Conservation (phyloP, 2,113 vertebrate species). For the Deroptyus accipitrinus region DNA sequence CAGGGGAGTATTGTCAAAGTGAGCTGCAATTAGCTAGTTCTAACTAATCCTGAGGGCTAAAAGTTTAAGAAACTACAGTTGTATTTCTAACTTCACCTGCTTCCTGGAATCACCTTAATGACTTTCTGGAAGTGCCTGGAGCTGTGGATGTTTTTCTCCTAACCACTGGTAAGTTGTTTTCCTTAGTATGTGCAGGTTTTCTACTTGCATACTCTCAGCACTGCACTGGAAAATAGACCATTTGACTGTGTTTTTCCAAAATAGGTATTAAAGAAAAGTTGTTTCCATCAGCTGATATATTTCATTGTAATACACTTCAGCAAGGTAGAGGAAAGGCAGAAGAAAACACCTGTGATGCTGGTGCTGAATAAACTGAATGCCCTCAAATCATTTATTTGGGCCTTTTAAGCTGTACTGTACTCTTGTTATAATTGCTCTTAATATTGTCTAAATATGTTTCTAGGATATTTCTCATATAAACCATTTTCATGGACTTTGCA, state of each 20-base stretch:
- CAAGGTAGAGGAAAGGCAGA: background rate
- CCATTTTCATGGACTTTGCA: background rate
- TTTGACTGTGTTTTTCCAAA: background rate
- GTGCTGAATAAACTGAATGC: background rate
- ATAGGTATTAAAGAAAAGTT: background rate
- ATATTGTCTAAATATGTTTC: slow-evolving; percentile 36
- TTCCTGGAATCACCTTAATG: background rate
- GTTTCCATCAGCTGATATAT: background rate
- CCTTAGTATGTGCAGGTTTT: background rate
- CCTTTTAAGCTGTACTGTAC: background rate
- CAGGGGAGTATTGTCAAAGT: background rate
- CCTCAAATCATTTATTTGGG: background rate
- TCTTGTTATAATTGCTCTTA: slow-evolving; percentile 24
- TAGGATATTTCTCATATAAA: slow-evolving; percentile 1
- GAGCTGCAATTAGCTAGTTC: background rate
- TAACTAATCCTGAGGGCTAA: background rate
- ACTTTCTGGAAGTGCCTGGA: background rate
- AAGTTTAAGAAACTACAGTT: background rate
- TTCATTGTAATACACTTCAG: background rate
- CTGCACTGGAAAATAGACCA: background rate
- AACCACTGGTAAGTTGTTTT: background rate
- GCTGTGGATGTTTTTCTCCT: background rate
- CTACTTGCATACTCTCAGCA: background rate
- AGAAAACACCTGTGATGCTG: background rate
- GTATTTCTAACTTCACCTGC: background rate